phyloP scores from a whole-genome alignment of 2,888 invertebrate genomes.

The Cephus nigrinus region DNA sequence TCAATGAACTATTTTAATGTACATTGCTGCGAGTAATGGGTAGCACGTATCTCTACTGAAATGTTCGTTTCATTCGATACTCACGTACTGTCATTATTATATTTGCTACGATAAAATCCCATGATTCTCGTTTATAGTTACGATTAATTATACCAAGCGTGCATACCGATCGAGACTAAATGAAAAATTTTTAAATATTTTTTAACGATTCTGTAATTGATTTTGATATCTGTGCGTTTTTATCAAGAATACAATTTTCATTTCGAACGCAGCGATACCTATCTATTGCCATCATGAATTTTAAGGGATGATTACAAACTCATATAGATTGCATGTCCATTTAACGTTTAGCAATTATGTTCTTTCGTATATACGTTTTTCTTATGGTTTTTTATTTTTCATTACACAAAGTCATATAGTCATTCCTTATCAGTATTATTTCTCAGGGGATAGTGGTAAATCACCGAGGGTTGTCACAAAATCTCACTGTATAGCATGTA shows the following conservation, averaged over 20 bases:
- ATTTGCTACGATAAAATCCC: too few relatives aligned
- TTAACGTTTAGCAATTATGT: not conserved
- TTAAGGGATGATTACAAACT: not conserved
- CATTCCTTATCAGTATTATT: not conserved
- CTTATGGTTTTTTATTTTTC: not conserved
- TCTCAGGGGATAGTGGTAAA: not conserved
- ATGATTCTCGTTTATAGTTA: not conserved
- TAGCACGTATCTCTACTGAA: not conserved
- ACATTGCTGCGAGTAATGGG: not conserved
- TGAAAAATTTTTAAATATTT: not conserved
- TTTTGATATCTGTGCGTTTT: not conserved
- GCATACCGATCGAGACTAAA: not conserved
- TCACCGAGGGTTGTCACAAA: not conserved
- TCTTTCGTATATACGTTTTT: not conserved
- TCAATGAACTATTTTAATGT: not conserved
- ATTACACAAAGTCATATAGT: not conserved
- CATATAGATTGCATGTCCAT: not conserved
- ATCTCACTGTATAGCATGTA: not conserved
- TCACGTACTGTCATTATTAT: too few relatives aligned
- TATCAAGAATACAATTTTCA: not conserved
- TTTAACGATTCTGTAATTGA: not conserved
- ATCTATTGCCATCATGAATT: not conserved
- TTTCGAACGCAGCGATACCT: not conserved
- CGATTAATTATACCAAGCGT: not conserved
- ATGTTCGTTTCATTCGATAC: not conserved